These are phyloP conservation scores for Amphimallon solstitiale DNA, from an alignment of 2,888 invertebrate genomes.

Conservation along the genomic window DNA sequence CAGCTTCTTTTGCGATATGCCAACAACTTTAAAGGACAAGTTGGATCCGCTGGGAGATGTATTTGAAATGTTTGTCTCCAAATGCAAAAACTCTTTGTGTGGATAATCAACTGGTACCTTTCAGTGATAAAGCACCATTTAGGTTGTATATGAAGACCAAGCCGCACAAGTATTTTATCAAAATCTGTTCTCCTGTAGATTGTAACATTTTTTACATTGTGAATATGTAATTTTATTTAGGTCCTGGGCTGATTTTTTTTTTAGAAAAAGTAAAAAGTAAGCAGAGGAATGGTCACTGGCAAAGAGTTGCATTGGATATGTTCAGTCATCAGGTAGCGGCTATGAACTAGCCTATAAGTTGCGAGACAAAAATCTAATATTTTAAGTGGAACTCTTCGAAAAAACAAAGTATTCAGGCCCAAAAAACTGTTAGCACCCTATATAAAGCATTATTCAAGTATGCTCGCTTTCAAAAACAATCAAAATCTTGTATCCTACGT, in stretches of 20 bases:
- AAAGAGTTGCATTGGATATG: no score
- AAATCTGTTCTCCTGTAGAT: slow-evolving; percentile 3
- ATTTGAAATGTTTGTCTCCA: no score
- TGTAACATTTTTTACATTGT: slow-evolving; percentile 21
- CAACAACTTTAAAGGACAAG: no score
- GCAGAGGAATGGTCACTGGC: neutral
- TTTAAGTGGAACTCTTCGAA: slow-evolving; percentile 7
- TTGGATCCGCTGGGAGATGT: no score
- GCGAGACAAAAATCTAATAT: slow-evolving; percentile 11
- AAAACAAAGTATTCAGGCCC: slow-evolving; percentile 29
- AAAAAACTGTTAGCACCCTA: slow-evolving; percentile 1
- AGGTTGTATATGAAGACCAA: no score
- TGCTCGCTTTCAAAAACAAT: slow-evolving; percentile 31
- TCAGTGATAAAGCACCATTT: no score
- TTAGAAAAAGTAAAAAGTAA: slow-evolving; percentile 8
- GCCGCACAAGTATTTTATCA: neutral
- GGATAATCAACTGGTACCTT: no score
- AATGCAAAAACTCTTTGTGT: no score
- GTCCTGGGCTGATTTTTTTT: neutral
- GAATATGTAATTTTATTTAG: slow-evolving; percentile 23
- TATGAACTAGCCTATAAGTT: neutral
- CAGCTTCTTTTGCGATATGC: no score
- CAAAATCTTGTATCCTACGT: slow-evolving; percentile 9
- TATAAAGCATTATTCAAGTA: slow-evolving; percentile 15
- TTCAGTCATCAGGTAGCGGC: no score